A percentile compares a stretch with the other conserved stretches of the same genome.
Evolutionary conservation across 2,113 vertebrate species (phyloP).

Genomic region (Pitta sordida): DNA sequence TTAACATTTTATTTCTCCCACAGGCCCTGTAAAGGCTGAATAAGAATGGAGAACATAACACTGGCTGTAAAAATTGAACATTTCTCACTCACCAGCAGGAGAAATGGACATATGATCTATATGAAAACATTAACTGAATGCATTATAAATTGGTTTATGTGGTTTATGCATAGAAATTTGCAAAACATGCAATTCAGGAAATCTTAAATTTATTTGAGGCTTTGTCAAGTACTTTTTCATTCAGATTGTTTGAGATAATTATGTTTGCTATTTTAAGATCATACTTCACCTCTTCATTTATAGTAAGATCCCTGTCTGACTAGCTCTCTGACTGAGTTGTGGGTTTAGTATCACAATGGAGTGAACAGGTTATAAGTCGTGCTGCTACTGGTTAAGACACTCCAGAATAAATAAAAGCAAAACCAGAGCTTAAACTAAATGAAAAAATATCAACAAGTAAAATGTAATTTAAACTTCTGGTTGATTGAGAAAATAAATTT

Average conservation of each 20-base stretch:
- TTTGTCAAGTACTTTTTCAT: neutral
- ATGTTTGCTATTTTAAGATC: neutral
- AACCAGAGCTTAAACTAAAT: neutral
- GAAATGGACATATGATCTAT: neutral
- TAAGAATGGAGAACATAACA: neutral
- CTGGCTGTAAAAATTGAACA: neutral
- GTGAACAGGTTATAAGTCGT: neutral
- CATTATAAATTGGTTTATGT: neutral
- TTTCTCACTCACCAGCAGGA: neutral
- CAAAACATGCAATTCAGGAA: neutral
- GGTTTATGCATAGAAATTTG: neutral
- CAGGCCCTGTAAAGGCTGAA: neutral
- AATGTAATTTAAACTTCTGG: neutral
- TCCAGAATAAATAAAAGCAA: neutral
- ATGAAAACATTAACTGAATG: neutral
- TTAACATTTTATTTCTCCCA: conserved; percentile 21
- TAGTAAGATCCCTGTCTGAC: neutral
- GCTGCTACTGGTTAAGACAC: neutral
- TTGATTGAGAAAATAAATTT: neutral
- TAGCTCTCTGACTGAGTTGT: neutral
- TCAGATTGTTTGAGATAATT: neutral
- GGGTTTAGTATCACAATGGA: neutral
- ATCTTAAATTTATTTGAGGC: neutral
- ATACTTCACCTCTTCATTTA: neutral
- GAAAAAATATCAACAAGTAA: neutral